Base-by-base conservation (phyloP, 2,888 invertebrate species). In the Drosophila neotestacea region DNA sequence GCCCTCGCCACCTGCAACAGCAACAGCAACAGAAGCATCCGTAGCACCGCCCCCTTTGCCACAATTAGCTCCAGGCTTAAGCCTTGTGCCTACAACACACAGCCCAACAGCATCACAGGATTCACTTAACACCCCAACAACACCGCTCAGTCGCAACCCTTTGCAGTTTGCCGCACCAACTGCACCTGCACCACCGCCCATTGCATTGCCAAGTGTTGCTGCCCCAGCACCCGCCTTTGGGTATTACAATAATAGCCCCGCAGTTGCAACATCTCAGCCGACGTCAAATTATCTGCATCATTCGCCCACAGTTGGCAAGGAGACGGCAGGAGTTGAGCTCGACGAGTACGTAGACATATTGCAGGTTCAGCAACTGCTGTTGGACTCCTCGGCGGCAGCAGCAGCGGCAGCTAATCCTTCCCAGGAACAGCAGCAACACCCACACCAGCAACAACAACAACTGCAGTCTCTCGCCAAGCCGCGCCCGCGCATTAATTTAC, bases 331-430 rank as follows among this genome's bases (percentile, higher is more conserved):
- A 6, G 90, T 81, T 10, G 92, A 93, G 82, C 89, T 93, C 48
- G 95, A 95, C 93, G 96, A 96, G 93, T 96, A 96, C 93, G 96
- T 96, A 92, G 96, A 96, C 93, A 96, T 96, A 88, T 94, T 96
- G 65, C 96, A 96, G 92, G 96, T 96, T 92, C 96, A 96, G 90
- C 95, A 96, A 92, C 93, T 96, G 85, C 93, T 96, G 84, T 93
- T 96, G 92, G 95, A 94, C 79, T 91, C 92, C 13, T 91, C 93
- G 10, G 81, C 90, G 32, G 86, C 88, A 38, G 88, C 90, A 39
- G 84, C 89, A 28, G 75, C 88, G 42, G 78, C 76, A 9, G 73
- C 58, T 60, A 81, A 64, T 47, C 65, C 70, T 0, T 0, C 22
- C 2, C 55, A 11, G 2, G 70, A 67, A 6, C 91, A 90, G 81